These are phyloP conservation scores for Peucedramus taeniatus DNA, from an alignment of 2,113 vertebrate species.

Conservation along the genomic window DNA sequence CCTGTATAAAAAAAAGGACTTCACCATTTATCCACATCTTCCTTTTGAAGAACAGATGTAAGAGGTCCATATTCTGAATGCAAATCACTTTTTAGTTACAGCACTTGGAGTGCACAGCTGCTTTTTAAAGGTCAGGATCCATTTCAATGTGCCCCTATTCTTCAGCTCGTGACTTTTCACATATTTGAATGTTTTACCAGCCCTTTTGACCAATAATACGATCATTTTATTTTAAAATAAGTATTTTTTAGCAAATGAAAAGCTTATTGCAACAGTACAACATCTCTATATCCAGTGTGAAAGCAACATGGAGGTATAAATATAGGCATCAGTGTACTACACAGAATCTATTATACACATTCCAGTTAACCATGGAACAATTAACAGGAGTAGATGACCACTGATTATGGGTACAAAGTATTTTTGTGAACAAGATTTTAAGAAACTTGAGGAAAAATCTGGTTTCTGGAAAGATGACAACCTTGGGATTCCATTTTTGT, in stretches of 20 bases:
- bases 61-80: background rate
- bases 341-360: conserved; percentile 56
- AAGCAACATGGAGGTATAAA: conserved; percentile 66
- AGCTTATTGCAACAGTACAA: conserved; percentile 60
- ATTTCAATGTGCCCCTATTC: background rate
- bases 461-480: conserved; percentile 46
- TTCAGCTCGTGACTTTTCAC: background rate
- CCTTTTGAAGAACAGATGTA: background rate
- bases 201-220: conserved; percentile 40
- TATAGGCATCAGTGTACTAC: conserved; percentile 61
- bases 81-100: background rate
- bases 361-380: conserved; percentile 61
- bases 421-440: conserved; percentile 63
- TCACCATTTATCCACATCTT: background rate
- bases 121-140: background rate
- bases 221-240: conserved; percentile 55
- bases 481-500: conserved; percentile 6
- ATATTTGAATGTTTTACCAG: background rate
- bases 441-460: conserved; percentile 53
- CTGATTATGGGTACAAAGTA: conserved; percentile 59
- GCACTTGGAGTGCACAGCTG: background rate
- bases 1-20: background rate
- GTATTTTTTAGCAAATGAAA: conserved; percentile 48
- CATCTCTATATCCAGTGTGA: conserved; percentile 65
- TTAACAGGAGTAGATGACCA: conserved; percentile 19